Evolutionary conservation across 2,113 vertebrate species (phyloP).

Genomic region (Trinectes maculatus): DNA sequence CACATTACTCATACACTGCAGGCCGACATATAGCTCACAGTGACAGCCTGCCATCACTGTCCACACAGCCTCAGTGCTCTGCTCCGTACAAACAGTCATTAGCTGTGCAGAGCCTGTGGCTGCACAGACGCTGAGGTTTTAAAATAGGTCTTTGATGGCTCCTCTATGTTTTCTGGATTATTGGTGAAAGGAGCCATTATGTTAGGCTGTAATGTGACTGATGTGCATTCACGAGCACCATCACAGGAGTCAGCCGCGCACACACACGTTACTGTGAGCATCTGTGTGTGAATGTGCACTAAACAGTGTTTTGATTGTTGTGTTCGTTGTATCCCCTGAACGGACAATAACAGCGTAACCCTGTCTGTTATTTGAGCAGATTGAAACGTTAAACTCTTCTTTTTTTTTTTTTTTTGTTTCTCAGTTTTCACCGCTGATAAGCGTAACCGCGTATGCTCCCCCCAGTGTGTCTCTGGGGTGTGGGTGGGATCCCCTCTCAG

Average conservation of each 20-base stretch:
- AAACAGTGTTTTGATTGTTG: neutral
- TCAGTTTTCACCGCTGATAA: constrained; percentile 22
- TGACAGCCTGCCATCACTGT: neutral
- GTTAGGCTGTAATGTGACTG: constrained; percentile 35
- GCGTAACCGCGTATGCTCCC: neutral
- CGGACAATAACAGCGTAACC: neutral
- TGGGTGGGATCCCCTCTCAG: constrained; percentile 56
- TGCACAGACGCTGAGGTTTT: constrained; percentile 26
- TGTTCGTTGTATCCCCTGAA: too few species aligned
- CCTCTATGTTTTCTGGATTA: constrained; percentile 44
- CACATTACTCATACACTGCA: neutral
- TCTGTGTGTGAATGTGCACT: constrained; percentile 13
- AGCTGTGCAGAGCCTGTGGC: neutral
- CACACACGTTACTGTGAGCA: constrained; percentile 30
- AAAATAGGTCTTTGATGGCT: constrained; percentile 56
- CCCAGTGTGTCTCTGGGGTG: constrained; percentile 19
- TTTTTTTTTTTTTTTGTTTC: constrained; percentile 19
- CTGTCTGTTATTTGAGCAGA: neutral
- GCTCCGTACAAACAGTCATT: neutral
- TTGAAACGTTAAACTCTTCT: neutral
- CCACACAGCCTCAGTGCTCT: neutral
- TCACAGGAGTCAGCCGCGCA: constrained; percentile 19
- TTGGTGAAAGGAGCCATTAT: constrained; percentile 68
- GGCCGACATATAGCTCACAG: neutral
- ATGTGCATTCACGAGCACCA: constrained; percentile 41